phyloP scores from a whole-genome alignment of 2,888 invertebrate genomes.

The Hirtodrosophila confusa region DNA sequence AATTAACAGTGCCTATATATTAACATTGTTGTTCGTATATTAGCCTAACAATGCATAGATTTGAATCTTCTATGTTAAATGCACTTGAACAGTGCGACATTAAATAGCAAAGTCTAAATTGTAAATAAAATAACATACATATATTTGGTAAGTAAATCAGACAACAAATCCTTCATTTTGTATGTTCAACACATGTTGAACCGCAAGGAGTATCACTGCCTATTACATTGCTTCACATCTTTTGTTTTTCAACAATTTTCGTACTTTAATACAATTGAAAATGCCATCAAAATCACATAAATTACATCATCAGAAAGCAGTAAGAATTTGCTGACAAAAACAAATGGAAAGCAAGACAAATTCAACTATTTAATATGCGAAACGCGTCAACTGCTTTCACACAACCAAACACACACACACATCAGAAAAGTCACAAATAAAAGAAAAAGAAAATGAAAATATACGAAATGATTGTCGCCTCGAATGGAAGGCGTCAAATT shows the following conservation, averaged over 20 bases:
- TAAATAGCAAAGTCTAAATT: too few relatives aligned
- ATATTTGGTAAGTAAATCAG: too few relatives aligned
- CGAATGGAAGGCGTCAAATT: conserved; percentile 57
- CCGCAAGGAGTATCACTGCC: background rate
- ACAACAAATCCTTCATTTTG: background rate
- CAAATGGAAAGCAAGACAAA: conserved; percentile 32
- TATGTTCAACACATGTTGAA: background rate
- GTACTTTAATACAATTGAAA: conserved; percentile 35
- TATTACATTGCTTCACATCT: background rate
- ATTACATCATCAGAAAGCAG: conserved; percentile 60
- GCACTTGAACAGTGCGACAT: too few relatives aligned
- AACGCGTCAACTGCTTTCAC: conserved; percentile 42
- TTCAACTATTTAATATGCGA: conserved; percentile 60
- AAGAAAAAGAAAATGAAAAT: conserved; percentile 2
- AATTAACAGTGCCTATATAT: too few relatives aligned
- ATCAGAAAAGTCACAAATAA: conserved; percentile 9
- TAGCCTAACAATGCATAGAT: too few relatives aligned
- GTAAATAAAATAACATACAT: too few relatives aligned
- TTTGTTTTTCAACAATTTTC: background rate
- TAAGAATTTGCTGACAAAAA: conserved; percentile 17
- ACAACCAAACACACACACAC: conserved; percentile 16
- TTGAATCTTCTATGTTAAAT: too few relatives aligned
- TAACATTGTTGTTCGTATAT: too few relatives aligned
- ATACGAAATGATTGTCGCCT: conserved; percentile 48
- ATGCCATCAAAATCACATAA: conserved; percentile 61